Evolutionary conservation across 1,140 invertebrate genomes (phyloP).

Genomic region (Trichonephila inaurata): DNA sequence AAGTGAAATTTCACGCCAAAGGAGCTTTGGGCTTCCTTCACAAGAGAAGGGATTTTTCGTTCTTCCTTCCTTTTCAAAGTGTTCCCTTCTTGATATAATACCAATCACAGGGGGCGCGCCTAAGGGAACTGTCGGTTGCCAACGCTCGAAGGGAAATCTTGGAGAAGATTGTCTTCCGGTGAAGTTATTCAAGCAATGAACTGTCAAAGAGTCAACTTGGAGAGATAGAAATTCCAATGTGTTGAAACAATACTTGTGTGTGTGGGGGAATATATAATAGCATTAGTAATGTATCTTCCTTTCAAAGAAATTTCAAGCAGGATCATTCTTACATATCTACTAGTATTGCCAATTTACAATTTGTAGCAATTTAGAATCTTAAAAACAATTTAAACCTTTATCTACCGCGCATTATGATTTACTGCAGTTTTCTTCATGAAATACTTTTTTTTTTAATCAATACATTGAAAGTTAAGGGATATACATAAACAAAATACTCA

Average conservation of each 20-base stretch:
- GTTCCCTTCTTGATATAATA: constrained; percentile 44
- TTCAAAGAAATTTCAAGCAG: no score
- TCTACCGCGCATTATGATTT: no score
- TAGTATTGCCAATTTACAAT: no score
- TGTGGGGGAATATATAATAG: no score
- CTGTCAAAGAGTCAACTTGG: constrained; percentile 28
- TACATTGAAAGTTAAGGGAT: no score
- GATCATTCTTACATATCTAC: no score
- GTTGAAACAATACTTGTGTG: not conserved
- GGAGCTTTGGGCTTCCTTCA: constrained; percentile 34
- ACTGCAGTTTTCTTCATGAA: no score
- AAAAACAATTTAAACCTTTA: no score
- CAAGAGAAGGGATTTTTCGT: not conserved
- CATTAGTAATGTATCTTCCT: no score
- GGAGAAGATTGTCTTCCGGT: constrained; percentile 60
- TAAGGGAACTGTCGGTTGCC: constrained; percentile 31
- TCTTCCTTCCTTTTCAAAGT: not conserved
- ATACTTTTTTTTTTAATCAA: no score
- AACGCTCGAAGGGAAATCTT: constrained; percentile 50
- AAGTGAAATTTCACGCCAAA: constrained; percentile 76
- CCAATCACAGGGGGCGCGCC: constrained; percentile 41
- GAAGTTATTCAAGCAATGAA: constrained; percentile 10
- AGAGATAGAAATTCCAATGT: not conserved
- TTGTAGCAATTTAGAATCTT: no score
- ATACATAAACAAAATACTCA: no score